phyloP scores from a whole-genome alignment of 2,888 invertebrate genomes.

The Steinernema scapterisci region DNA sequence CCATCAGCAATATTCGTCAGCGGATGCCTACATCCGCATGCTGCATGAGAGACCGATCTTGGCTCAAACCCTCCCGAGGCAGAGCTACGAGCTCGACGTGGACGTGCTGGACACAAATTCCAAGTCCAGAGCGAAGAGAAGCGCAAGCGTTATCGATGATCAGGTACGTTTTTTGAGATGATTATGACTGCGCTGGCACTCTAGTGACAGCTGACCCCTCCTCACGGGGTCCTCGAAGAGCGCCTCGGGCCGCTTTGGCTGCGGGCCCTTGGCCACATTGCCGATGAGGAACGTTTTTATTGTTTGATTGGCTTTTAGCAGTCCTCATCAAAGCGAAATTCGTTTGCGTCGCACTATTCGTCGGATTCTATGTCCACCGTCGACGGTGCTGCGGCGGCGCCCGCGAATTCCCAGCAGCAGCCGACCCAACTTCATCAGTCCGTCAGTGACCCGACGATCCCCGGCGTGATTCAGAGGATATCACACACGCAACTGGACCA shows the following conservation, averaged over 20 bases:
- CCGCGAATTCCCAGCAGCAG: slow-evolving; percentile 23
- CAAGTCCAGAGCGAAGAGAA: slow-evolving; percentile 33
- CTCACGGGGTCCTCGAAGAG: neutral
- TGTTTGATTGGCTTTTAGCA: slow-evolving; percentile 17
- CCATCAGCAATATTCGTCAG: slow-evolving; percentile 41
- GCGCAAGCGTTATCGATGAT: slow-evolving; percentile 36
- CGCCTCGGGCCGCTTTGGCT: too few species aligned
- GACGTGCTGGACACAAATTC: slow-evolving; percentile 14
- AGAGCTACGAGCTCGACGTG: slow-evolving; percentile 40
- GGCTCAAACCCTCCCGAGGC: slow-evolving; percentile 36
- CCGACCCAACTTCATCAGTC: slow-evolving; percentile 38
- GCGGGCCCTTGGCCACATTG: neutral
- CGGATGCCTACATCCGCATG: slow-evolving; percentile 35
- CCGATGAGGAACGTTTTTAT: slow-evolving; percentile 3
- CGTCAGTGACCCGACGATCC: slow-evolving; percentile 24
- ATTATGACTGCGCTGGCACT: neutral
- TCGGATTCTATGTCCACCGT: slow-evolving; percentile 36
- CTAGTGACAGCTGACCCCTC: slow-evolving; percentile 18
- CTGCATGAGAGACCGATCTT: slow-evolving; percentile 35
- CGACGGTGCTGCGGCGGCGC: slow-evolving; percentile 32
- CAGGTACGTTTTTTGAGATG: neutral
- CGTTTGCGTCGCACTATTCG: slow-evolving; percentile 39
- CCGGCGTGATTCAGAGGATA: slow-evolving; percentile 38
- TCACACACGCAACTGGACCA: slow-evolving; percentile 40
- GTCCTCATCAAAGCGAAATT: slow-evolving; percentile 38